Conservation (phyloP, 2,888 invertebrate species). For the Parelbella ahira region DNA sequence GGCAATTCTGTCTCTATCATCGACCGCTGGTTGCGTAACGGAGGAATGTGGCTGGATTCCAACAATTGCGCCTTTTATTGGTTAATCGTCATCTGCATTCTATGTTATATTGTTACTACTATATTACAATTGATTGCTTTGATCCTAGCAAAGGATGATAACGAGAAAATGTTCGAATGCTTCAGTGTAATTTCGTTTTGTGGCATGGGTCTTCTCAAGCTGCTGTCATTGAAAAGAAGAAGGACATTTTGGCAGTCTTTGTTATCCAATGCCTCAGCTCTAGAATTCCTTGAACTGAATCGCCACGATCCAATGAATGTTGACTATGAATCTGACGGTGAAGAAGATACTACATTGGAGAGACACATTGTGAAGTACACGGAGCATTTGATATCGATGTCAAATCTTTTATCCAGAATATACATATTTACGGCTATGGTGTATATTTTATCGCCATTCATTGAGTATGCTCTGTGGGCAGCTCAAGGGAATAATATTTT, state of each 20-base stretch:
- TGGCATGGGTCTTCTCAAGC: slow-evolving; percentile 53
- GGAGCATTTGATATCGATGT: slow-evolving; percentile 38
- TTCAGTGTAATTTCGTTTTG: slow-evolving; percentile 57
- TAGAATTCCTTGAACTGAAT: slow-evolving; percentile 44
- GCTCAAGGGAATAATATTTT: slow-evolving; percentile 29
- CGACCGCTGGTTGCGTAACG: slow-evolving; percentile 31
- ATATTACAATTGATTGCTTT: slow-evolving; percentile 44
- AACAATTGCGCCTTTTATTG: too few species aligned
- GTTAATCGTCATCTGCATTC: slow-evolving; percentile 36
- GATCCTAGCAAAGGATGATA: slow-evolving; percentile 40
- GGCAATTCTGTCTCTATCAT: slow-evolving; percentile 35
- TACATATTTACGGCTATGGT: slow-evolving; percentile 48
- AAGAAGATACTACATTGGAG: slow-evolving; percentile 29
- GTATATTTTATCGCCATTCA: slow-evolving; percentile 52
- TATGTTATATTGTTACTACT: slow-evolving; percentile 41
- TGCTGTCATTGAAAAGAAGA: slow-evolving; percentile 41
- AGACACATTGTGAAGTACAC: slow-evolving; percentile 41
- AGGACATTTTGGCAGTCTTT: slow-evolving; percentile 43
- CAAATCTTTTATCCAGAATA: slow-evolving; percentile 40
- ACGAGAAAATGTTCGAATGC: slow-evolving; percentile 49
- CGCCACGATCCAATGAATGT: slow-evolving; percentile 16
- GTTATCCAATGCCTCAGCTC: slow-evolving; percentile 35
- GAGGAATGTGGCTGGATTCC: too few species aligned
- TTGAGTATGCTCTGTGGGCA: slow-evolving; percentile 41
- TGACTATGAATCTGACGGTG: slow-evolving; percentile 39